A percentile compares a stretch with the other conserved stretches of the same genome.
Conservation (phyloP, 2,797 vertebrate species). For the Paramormyrops hopkinsi region DNA sequence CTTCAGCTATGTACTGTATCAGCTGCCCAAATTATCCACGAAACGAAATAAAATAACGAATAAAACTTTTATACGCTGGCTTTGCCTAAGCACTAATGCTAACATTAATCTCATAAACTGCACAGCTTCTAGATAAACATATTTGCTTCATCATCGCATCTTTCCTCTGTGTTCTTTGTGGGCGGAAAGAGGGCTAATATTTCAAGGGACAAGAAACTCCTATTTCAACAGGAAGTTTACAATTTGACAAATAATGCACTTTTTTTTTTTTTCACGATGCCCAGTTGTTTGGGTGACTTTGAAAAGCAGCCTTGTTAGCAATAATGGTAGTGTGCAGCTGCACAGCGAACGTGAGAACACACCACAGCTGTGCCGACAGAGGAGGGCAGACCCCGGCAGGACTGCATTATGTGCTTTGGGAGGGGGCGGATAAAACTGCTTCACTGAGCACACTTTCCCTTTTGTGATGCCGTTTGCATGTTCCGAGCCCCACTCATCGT, state of each 20-base stretch:
- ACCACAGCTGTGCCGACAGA: neutral
- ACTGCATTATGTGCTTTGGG: neutral
- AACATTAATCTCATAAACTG: neutral
- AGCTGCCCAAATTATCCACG: neutral
- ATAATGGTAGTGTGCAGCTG: neutral
- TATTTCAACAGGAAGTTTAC: neutral
- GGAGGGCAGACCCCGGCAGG: neutral
- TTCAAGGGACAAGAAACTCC: neutral
- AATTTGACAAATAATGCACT: neutral
- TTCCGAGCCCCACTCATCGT: neutral
- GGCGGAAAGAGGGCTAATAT: neutral
- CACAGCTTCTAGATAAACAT: neutral
- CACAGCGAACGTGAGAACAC: neutral
- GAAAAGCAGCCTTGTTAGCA: slow-evolving; percentile 11
- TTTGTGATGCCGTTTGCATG: neutral
- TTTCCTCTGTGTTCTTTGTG: neutral
- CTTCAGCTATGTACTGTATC: neutral
- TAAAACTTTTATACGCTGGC: neutral
- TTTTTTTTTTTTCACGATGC: neutral
- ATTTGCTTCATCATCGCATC: neutral
- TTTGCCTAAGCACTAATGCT: neutral
- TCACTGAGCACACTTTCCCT: neutral
- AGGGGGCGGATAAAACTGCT: neutral
- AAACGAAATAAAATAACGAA: neutral
- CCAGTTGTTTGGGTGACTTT: slow-evolving; percentile 6